Evolutionary conservation across 2,888 invertebrate genomes (phyloP).

Genomic region (Calameuta pallipes): DNA sequence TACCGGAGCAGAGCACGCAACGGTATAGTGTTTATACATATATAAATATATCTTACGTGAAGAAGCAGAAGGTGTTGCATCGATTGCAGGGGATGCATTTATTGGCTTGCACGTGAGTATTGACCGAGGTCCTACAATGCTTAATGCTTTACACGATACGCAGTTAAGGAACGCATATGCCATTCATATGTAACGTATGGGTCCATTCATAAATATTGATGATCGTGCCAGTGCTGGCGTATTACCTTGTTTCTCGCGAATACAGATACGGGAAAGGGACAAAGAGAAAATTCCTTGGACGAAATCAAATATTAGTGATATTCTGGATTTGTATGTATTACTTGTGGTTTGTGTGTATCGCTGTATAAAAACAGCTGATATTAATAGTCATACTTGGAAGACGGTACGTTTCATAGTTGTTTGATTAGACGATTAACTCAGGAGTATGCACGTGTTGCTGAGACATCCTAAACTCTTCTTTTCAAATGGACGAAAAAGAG

Average conservation of each 20-base stretch:
- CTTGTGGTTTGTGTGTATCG: not conserved
- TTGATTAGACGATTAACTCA: not conserved
- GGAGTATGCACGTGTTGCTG: no score
- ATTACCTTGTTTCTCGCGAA: not conserved
- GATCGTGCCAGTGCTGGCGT: not conserved
- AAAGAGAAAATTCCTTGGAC: not conserved
- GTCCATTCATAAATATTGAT: not conserved
- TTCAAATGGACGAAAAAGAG: no score
- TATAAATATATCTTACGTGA: not conserved
- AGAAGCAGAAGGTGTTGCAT: not conserved
- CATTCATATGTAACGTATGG: not conserved
- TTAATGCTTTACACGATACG: not conserved
- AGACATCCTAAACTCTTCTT: no score
- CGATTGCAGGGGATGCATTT: not conserved
- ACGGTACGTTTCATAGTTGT: not conserved
- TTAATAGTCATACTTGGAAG: not conserved
- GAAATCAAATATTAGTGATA: not conserved
- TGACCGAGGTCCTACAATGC: not conserved
- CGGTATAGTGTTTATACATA: not conserved
- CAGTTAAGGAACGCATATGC: not conserved
- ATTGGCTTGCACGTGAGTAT: not conserved
- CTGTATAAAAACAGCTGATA: not conserved
- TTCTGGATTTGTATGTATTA: not conserved
- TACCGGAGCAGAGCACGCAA: conserved; percentile 37
- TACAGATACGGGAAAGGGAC: not conserved